phyloP scores from a whole-genome alignment of 1,140 invertebrate genomes.

The Cotesia typhae region DNA sequence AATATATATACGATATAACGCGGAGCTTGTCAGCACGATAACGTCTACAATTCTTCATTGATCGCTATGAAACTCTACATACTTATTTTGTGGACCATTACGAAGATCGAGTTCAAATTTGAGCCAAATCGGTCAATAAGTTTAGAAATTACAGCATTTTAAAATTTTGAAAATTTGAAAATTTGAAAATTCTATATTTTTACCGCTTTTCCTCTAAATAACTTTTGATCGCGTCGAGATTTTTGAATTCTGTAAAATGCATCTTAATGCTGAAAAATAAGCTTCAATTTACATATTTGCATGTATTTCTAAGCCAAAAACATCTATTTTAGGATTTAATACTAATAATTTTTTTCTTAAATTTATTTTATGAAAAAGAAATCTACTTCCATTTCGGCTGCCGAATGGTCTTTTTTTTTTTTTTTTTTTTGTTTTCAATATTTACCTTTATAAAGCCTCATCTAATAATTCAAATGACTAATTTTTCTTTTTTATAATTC shows the following conservation, averaged over 20 bases:
- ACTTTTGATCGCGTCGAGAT: not conserved
- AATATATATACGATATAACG: no score
- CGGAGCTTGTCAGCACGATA: no score
- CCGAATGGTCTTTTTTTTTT: no score
- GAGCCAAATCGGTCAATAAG: not conserved
- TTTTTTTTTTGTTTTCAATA: no score
- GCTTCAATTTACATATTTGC: not conserved
- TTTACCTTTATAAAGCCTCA: no score
- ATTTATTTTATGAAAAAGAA: no score
- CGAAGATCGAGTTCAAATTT: not conserved
- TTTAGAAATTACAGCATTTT: not conserved
- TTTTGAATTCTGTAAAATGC: not conserved
- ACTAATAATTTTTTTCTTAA: no score
- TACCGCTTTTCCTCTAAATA: not conserved
- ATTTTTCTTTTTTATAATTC: no score
- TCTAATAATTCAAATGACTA: no score
- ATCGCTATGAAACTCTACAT: no score
- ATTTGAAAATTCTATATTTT: not conserved
- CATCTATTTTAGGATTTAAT: not conserved
- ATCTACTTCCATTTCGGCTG: no score
- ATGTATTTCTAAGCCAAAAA: not conserved
- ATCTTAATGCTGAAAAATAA: no score
- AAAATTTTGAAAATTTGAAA: not conserved
- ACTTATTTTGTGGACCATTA: not conserved
- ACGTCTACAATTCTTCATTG: not conserved